phyloP scores from a whole-genome alignment of 1,140 invertebrate genomes.

The Bactericera cockerelli region DNA sequence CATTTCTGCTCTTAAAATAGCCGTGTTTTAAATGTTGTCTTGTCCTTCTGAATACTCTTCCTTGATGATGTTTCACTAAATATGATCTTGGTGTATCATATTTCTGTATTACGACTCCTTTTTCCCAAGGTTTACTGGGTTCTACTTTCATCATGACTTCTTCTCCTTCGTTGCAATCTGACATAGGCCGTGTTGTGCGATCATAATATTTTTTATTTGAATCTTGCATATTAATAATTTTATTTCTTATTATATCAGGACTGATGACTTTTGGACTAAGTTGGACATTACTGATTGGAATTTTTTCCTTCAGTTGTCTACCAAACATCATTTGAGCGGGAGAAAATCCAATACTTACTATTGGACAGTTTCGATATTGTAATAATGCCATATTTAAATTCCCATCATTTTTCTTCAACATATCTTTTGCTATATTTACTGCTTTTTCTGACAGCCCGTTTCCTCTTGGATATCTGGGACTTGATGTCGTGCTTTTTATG shows the following conservation, averaged over 20 bases:
- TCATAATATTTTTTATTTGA: neutral
- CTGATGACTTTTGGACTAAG: neutral
- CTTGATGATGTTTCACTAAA: neutral
- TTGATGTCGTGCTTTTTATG: slow-evolving; percentile 14
- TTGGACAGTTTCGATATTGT: too few relatives aligned
- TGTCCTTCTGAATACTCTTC: neutral
- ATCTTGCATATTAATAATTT: too few relatives aligned
- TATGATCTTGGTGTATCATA: neutral
- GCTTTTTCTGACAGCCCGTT: slow-evolving; percentile 19
- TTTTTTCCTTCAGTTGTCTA: neutral
- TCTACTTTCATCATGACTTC: neutral
- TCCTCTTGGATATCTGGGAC: slow-evolving; percentile 17
- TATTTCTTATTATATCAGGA: neutral
- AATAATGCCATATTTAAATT: too few relatives aligned
- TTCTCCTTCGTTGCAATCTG: neutral
- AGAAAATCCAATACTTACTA: too few relatives aligned
- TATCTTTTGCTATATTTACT: slow-evolving; percentile 15
- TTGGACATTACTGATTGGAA: neutral
- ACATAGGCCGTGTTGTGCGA: neutral
- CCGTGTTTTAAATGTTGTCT: neutral
- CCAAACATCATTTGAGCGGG: too few relatives aligned
- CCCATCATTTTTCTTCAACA: slow-evolving; percentile 15
- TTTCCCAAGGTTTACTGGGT: neutral
- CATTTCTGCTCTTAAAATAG: too few relatives aligned
- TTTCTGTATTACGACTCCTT: neutral